Conservation (phyloP, 2,888 invertebrate genomes). For the Trissolcus brochymenae region DNA sequence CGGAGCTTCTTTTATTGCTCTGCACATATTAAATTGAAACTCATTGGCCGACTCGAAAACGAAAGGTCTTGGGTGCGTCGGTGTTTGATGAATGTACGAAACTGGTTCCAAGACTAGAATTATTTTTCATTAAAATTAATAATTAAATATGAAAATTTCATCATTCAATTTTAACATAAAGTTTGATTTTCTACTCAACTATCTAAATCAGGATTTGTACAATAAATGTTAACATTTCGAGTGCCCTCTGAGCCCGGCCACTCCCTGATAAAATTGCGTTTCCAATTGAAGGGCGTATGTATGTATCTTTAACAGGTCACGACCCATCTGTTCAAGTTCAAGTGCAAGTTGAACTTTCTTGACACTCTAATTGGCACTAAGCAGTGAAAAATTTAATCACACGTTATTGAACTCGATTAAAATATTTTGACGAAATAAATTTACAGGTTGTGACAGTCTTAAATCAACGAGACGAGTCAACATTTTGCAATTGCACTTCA, state of each 20-base stretch:
- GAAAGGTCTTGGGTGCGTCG: slow-evolving; percentile 27
- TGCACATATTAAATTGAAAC: slow-evolving; percentile 22
- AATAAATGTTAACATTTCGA: slow-evolving; percentile 12
- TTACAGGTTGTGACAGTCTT: too few species aligned
- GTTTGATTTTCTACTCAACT: too few species aligned
- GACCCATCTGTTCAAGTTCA: slow-evolving; percentile 6
- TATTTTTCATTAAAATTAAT: background rate
- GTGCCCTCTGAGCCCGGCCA: slow-evolving; percentile 16
- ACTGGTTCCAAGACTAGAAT: slow-evolving; percentile 30
- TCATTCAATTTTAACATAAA: too few species aligned
- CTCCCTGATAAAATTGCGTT: background rate
- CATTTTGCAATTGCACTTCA: too few species aligned
- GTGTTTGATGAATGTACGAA: slow-evolving; percentile 27
- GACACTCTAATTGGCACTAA: slow-evolving; percentile 12
- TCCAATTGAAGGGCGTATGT: background rate
- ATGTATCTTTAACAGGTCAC: background rate
- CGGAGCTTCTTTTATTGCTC: background rate
- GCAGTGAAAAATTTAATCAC: slow-evolving; percentile 11
- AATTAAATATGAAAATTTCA: background rate
- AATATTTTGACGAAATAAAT: background rate
- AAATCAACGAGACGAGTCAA: too few species aligned
- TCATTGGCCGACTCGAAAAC: slow-evolving; percentile 47
- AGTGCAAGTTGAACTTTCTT: slow-evolving; percentile 9
- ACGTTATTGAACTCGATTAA: background rate
- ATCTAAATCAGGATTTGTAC: slow-evolving; percentile 10